A percentile compares a stretch with the other conserved stretches of the same genome.
These are phyloP conservation scores for western clawed frog (Xenopus tropicalis) DNA, from an alignment of 2,113 vertebrate species.

Conservation along the genomic window UCB_Xtro_10.0 CM004445.2:81061501-81062000, in stretches of 20 bases:
- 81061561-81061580: slow-evolving; percentile 13
- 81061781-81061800: slow-evolving; percentile 25
- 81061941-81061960: too few relatives aligned
- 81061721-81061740: slow-evolving; percentile 35
- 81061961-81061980: too few relatives aligned
- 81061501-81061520: slow-evolving; percentile 20
- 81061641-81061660: slow-evolving; percentile 8
- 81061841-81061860: neutral
- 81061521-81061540: slow-evolving; percentile 21
- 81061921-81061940: too few relatives aligned
- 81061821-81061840: slow-evolving; percentile 29
- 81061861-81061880: too few relatives aligned
- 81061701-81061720: too few relatives aligned
- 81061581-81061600: neutral
- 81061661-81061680: slow-evolving; percentile 9
- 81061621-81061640: neutral
- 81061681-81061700: slow-evolving; percentile 19
- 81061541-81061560: slow-evolving; percentile 11
- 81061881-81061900: too few relatives aligned
- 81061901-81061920: too few relatives aligned
- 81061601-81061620: neutral
- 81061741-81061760: slow-evolving; percentile 18
- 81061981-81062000: too few relatives aligned
- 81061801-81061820: slow-evolving; percentile 13
- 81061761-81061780: slow-evolving; percentile 33